Evolutionary conservation across 2,797 vertebrate species (phyloP).

Genomic region (Chrosomus eos): DNA sequence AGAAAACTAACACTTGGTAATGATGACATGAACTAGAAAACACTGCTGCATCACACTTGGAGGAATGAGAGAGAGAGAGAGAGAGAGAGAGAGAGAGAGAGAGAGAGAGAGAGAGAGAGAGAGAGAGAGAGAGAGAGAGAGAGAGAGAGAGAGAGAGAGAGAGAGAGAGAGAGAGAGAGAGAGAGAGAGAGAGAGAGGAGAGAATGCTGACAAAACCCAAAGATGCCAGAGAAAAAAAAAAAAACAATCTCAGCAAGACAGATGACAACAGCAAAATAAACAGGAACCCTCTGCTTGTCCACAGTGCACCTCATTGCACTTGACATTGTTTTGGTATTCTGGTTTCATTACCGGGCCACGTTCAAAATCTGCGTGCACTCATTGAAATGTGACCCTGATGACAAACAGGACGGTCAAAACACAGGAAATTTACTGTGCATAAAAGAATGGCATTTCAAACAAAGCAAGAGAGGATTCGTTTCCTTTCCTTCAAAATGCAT

Average conservation of each 20-base stretch:
- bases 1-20: constrained; percentile 14
- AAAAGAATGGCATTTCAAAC: background rate
- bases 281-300: constrained; percentile 47
- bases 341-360: constrained; percentile 37
- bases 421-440: background rate
- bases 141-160: background rate
- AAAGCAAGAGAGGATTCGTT: background rate
- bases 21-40: constrained; percentile 55
- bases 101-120: background rate
- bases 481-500: background rate
- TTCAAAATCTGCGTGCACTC: constrained; percentile 25
- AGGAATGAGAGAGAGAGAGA: background rate
- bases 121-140: background rate
- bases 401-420: constrained; percentile 32
- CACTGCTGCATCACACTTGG: constrained; percentile 39
- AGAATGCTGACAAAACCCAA: constrained; percentile 38
- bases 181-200: background rate
- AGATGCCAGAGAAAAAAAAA: constrained; percentile 56
- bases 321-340: constrained; percentile 54
- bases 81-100: background rate
- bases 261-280: constrained; percentile 42
- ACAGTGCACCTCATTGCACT: constrained; percentile 37
- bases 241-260: constrained; percentile 42
- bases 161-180: background rate
- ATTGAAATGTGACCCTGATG: constrained; percentile 38